These are phyloP conservation scores for Grammomys surdaster DNA, from an alignment of 2,113 vertebrate species.

Conservation along the genomic window DNA sequence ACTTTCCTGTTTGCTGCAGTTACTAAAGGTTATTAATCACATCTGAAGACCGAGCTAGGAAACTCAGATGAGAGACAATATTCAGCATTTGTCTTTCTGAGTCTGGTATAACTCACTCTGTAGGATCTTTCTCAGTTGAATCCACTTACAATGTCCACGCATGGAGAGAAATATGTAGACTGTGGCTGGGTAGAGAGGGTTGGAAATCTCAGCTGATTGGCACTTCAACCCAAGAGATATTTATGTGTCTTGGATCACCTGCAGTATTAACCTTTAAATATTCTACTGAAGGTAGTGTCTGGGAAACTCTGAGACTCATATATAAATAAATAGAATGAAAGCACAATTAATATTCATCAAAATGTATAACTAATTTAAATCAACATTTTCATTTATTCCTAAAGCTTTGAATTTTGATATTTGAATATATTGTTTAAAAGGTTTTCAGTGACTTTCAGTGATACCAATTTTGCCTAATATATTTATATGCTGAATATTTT, in stretches of 20 bases:
- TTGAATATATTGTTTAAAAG: neutral
- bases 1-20: neutral
- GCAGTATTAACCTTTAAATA: too few species aligned
- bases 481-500: neutral
- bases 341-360: neutral
- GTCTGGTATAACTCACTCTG: neutral
- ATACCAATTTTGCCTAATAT: neutral
- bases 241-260: neutral
- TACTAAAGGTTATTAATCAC: neutral
- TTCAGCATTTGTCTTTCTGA: too few species aligned
- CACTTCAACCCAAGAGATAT: neutral
- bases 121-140: too few species aligned
- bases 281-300: neutral
- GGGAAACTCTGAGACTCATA: neutral
- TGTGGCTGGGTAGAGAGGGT: neutral
- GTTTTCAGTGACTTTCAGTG: neutral
- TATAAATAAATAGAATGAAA: neutral
- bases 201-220: neutral
- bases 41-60: neutral
- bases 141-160: fast-evolving
- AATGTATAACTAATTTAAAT: neutral
- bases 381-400: neutral
- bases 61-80: neutral
- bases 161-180: neutral
- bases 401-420: neutral